Evolutionary conservation across 2,797 vertebrate species (phyloP).

Genomic region (Onychomys leucogaster): DNA sequence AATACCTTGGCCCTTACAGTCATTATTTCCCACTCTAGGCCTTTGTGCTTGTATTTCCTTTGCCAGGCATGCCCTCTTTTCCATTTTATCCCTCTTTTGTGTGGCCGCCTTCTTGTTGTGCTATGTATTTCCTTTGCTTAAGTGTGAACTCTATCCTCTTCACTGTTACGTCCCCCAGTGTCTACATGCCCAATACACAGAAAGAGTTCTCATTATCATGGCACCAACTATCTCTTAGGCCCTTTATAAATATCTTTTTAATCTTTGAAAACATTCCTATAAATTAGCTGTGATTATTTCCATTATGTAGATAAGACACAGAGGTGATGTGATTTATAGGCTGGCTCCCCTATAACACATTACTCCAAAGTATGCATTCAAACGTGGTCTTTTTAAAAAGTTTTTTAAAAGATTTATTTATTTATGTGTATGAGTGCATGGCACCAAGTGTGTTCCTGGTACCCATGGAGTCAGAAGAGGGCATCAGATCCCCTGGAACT

Average conservation of each 20-base stretch:
- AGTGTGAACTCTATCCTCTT: background rate
- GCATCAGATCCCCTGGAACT: background rate
- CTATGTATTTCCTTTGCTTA: slow-evolving; percentile 6
- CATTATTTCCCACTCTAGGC: background rate
- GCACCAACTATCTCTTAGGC: background rate
- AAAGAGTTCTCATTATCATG: slow-evolving; percentile 9
- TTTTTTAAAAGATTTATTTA: background rate
- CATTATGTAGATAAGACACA: slow-evolving; percentile 6
- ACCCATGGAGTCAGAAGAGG: background rate
- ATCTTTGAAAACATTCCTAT: background rate
- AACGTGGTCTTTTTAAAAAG: background rate
- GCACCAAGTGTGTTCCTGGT: background rate
- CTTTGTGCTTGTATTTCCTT: background rate
- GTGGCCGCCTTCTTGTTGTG: background rate
- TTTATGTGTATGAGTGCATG: background rate
- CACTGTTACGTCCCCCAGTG: background rate
- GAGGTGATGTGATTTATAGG: background rate
- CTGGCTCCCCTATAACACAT: background rate
- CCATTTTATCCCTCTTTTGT: background rate
- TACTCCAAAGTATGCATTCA: slow-evolving; percentile 29
- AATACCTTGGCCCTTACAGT: background rate
- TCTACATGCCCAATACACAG: background rate
- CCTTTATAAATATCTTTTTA: slow-evolving; percentile 44
- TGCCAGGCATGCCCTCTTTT: background rate
- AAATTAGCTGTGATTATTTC: background rate